Conservation (phyloP, 2,113 vertebrate genomes). For the Macrotus californicus region DNA sequence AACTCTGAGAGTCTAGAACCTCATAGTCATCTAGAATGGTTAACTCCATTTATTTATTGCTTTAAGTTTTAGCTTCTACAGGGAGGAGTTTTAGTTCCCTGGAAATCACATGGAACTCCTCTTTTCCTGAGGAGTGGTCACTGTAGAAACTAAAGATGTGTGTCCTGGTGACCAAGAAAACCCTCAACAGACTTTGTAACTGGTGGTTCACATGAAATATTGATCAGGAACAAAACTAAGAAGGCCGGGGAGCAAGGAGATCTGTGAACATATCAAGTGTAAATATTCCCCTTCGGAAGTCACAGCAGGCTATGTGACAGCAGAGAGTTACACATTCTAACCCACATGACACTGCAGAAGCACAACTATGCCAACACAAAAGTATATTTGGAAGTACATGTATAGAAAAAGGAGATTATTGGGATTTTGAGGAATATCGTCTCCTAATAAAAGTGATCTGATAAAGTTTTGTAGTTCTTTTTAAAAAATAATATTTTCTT, state of each 20-base stretch:
- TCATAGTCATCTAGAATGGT: neutral
- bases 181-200: neutral
- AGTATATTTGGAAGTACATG: neutral
- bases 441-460: neutral
- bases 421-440: neutral
- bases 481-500: neutral
- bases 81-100: neutral
- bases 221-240: neutral
- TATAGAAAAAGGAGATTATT: neutral
- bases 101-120: neutral
- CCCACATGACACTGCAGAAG: neutral
- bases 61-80: neutral
- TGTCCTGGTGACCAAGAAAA: neutral
- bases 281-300: neutral
- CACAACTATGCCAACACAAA: neutral
- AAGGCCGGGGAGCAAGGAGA: neutral
- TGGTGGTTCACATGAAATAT: neutral
- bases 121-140: neutral
- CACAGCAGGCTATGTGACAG: fast-evolving
- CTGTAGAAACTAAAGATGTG: neutral
- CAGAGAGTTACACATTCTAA: neutral
- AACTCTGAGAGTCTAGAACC: neutral
- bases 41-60: neutral
- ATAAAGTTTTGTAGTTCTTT: neutral
- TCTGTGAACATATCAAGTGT: neutral